Evolutionary conservation across 2,113 vertebrate species (phyloP).

Genomic region (Leptocoma aspasia): DNA sequence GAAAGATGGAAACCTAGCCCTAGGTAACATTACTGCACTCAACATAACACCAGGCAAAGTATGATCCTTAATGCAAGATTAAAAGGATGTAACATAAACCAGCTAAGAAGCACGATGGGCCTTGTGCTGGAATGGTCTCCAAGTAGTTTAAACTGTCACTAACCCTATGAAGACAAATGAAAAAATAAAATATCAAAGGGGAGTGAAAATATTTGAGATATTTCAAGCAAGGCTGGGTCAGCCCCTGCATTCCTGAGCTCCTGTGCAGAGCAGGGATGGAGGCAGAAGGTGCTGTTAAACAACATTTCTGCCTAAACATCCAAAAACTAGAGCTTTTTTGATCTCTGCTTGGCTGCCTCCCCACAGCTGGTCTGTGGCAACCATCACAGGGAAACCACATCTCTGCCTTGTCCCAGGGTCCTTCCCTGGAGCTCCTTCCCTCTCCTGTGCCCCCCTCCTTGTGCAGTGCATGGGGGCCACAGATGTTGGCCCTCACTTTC

Average conservation of each 20-base stretch:
- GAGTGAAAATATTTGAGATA: conserved; percentile 10
- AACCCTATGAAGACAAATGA: neutral
- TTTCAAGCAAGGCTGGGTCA: neutral
- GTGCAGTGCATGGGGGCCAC: neutral
- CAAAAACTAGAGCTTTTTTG: neutral
- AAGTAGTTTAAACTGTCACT: neutral
- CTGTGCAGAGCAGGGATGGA: neutral
- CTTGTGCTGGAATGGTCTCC: neutral
- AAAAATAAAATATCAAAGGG: neutral
- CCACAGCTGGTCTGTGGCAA: neutral
- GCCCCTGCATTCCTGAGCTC: neutral
- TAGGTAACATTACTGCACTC: neutral
- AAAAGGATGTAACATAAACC: neutral
- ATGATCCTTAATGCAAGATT: neutral
- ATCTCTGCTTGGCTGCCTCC: neutral
- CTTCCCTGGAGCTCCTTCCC: neutral
- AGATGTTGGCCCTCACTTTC: neutral
- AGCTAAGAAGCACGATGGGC: neutral
- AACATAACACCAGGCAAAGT: neutral
- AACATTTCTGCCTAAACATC: neutral
- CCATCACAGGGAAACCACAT: neutral
- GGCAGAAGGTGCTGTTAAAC: conserved; percentile 14
- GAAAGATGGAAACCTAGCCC: neutral
- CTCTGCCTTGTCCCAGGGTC: neutral
- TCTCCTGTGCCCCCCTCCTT: neutral